Percentiles rank a stretch among this genome's conserved stretches.
phyloP scores from a whole-genome alignment of 2,888 invertebrate genomes.

The Macrosiphum euphorbiae region DNA sequence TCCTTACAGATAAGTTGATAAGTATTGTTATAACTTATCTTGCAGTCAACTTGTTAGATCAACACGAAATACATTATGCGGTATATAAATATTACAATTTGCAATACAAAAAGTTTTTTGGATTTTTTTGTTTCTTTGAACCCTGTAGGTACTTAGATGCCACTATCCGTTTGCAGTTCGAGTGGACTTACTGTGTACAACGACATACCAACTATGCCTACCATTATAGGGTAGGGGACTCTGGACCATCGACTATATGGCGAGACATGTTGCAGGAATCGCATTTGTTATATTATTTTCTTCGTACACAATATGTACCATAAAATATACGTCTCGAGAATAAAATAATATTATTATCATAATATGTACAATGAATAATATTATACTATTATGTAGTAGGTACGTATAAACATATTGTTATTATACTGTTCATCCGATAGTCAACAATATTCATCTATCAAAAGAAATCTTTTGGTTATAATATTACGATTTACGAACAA shows the following conservation, averaged over 20 bases:
- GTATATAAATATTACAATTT: too few relatives aligned
- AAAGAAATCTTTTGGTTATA: not conserved
- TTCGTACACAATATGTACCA: too few relatives aligned
- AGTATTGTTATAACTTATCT: too few relatives aligned
- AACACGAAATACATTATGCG: too few relatives aligned
- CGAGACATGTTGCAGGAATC: not conserved
- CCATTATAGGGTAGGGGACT: not conserved
- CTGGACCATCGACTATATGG: not conserved
- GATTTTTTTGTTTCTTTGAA: not conserved
- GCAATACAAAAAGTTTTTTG: not conserved
- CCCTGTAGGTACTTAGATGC: not conserved
- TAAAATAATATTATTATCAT: not conserved
- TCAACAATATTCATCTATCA: not conserved
- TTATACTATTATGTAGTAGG: not conserved
- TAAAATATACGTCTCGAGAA: not conserved
- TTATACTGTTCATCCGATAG: not conserved
- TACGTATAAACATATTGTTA: not conserved
- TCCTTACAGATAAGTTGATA: too few relatives aligned
- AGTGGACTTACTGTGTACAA: not conserved
- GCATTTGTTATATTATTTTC: not conserved
- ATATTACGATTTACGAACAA: not conserved
- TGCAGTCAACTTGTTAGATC: too few relatives aligned
- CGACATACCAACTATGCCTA: not conserved
- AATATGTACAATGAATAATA: not conserved
- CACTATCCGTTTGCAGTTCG: not conserved